Evolutionary conservation across 2,113 vertebrate genomes (phyloP).

Genomic region (Etheostoma spectabile): DNA sequence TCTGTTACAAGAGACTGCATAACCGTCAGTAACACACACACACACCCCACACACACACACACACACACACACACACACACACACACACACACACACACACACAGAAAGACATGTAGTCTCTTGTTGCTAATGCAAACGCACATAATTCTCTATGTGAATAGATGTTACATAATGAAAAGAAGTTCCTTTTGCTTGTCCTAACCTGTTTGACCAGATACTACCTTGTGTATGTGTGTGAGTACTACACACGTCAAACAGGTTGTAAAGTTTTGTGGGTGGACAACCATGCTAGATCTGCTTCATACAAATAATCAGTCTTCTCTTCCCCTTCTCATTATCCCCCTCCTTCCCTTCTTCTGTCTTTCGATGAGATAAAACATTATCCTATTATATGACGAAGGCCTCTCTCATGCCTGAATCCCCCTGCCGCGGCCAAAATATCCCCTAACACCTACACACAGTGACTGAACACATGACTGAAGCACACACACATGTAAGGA

Average conservation of each 20-base stretch:
- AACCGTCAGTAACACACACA: no score
- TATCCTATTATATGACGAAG: conserved; percentile 71
- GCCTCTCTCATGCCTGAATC: conserved; percentile 74
- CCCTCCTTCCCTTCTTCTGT: conserved; percentile 31
- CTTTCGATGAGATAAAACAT: conserved; percentile 77
- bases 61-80: no score
- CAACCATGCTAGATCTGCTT: conserved; percentile 56
- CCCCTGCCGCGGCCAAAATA: conserved; percentile 70
- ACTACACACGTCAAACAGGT: conserved; percentile 33
- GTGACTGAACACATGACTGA: conserved; percentile 62
- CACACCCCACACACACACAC: no score
- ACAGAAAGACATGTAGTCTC: conserved; percentile 45
- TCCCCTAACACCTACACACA: conserved; percentile 78
- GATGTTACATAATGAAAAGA: conserved; percentile 60
- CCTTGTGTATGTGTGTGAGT: conserved; percentile 25
- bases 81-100: no score
- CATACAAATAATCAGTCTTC: conserved; percentile 63
- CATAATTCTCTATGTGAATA: conserved; percentile 61
- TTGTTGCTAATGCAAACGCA: conserved; percentile 47
- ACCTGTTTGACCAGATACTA: conserved; percentile 67
- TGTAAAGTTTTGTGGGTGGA: conserved; percentile 61
- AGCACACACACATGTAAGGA: conserved; percentile 15
- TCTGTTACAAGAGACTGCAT: no score
- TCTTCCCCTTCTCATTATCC: conserved; percentile 49
- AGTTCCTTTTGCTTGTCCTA: conserved; percentile 51